A percentile compares a stretch with the other conserved stretches of the same genome.
phyloP scores from a whole-genome alignment of 1,140 invertebrate genomes.

The Penaeus vannamei region DNA sequence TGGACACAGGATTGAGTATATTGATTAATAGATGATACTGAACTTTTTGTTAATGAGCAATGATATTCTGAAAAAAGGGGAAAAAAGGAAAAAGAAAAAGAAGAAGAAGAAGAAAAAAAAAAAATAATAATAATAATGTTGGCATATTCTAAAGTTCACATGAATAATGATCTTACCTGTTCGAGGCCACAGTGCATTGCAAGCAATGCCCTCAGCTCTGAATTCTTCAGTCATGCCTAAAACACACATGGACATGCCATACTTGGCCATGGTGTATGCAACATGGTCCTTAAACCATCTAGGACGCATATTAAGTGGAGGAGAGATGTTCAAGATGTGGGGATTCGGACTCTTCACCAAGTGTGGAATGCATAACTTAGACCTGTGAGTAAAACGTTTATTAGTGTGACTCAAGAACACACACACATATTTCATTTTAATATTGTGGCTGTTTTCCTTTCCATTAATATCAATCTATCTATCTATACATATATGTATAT shows the following conservation, averaged over 20 bases:
- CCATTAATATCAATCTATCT: no score
- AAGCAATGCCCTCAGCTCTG: slow-evolving; percentile 87
- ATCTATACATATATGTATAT: no score
- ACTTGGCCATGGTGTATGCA: slow-evolving; percentile 98
- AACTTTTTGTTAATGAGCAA: no score
- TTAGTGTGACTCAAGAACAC: neutral
- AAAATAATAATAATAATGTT: no score
- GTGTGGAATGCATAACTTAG: slow-evolving; percentile 92
- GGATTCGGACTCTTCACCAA: slow-evolving; percentile 91
- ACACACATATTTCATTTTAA: no score
- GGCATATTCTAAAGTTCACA: no score
- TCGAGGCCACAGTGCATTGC: slow-evolving; percentile 96
- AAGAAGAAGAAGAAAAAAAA: no score
- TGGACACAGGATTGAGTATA: no score
- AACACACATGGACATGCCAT: slow-evolving; percentile 99
- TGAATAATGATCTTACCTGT: slow-evolving; percentile 78
- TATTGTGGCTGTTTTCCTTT: no score
- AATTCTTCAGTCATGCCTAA: slow-evolving; percentile 94
- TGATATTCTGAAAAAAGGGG: no score
- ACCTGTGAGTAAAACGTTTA: slow-evolving; percentile 77
- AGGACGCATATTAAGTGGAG: slow-evolving; percentile 91
- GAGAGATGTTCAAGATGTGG: slow-evolving; percentile 96
- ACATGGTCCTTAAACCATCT: slow-evolving; percentile 95
- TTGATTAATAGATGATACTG: no score
- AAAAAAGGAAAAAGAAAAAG: no score